Conservation (phyloP, 2,113 vertebrate species). For the Lepus timidus region DNA sequence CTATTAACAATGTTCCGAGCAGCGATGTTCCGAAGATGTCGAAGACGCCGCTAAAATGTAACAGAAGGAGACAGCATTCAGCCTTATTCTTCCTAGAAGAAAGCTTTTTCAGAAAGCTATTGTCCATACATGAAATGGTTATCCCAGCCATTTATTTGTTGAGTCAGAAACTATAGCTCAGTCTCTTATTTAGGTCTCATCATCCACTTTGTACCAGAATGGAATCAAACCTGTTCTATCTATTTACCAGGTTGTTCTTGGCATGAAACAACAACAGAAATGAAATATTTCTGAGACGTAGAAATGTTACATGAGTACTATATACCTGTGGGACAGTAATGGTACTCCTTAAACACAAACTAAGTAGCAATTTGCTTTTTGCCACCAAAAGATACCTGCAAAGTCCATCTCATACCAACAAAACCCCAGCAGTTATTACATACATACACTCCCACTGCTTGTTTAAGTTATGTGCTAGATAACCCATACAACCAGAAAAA, state of each 20-base stretch:
- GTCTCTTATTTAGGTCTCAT: background rate
- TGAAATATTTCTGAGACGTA: conserved; percentile 19
- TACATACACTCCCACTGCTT: background rate
- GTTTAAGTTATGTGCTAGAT: background rate
- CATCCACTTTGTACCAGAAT: background rate
- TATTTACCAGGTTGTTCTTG: background rate
- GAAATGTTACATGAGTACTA: background rate
- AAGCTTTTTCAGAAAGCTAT: background rate
- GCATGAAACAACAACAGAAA: conserved; percentile 5
- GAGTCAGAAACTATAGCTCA: background rate
- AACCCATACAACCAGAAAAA: conserved; percentile 29
- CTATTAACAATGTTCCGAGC: conserved; percentile 96
- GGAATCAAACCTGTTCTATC: background rate
- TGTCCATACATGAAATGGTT: conserved; percentile 23
- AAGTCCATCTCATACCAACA: conserved; percentile 30
- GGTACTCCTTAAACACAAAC: background rate
- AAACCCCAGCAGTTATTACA: conserved; percentile 31
- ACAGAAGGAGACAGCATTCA: conserved; percentile 41
- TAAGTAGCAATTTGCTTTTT: conserved; percentile 31
- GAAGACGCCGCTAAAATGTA: conserved; percentile 93
- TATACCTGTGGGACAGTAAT: background rate
- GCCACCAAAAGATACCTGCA: background rate
- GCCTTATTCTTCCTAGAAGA: background rate
- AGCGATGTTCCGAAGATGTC: conserved; percentile 97
- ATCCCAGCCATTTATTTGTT: background rate